phyloP scores from a whole-genome alignment of 2,113 vertebrate genomes.

The Platycercus adscitus region DNA sequence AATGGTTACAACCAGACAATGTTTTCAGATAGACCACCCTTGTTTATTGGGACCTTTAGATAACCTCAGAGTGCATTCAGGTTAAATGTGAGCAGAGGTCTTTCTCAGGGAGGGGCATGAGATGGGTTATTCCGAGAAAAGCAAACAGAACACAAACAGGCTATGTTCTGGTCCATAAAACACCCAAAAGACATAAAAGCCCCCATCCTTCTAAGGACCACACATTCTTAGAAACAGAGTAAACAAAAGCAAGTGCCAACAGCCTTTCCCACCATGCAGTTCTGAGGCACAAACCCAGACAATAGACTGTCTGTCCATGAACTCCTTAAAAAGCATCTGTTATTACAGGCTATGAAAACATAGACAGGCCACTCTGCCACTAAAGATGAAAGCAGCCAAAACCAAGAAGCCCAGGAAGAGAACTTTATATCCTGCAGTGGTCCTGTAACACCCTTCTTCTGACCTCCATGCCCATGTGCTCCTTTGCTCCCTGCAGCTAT shows the following conservation, averaged over 20 bases:
- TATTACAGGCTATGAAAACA: slow-evolving; percentile 40
- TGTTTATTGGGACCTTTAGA: background rate
- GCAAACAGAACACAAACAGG: background rate
- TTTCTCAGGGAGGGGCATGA: background rate
- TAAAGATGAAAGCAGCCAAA: slow-evolving; percentile 19
- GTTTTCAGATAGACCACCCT: slow-evolving; percentile 1
- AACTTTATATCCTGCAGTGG: background rate
- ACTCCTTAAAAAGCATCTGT: slow-evolving; percentile 34
- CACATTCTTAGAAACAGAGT: background rate
- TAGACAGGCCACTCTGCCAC: background rate
- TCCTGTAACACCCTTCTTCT: background rate
- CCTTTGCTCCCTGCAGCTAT: background rate
- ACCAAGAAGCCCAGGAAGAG: background rate
- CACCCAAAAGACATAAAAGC: slow-evolving; percentile 11
- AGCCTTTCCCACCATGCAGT: background rate
- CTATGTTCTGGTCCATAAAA: background rate
- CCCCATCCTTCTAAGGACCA: background rate
- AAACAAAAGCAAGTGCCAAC: slow-evolving; percentile 48
- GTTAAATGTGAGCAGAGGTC: background rate
- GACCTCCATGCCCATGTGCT: background rate
- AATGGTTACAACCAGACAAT: background rate
- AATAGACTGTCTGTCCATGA: background rate
- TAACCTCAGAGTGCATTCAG: background rate
- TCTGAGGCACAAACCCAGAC: slow-evolving; percentile 40
- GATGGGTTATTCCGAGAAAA: background rate